Evolutionary conservation across 2,888 invertebrate species (phyloP).

Genomic region (Prosapia bicincta): DNA sequence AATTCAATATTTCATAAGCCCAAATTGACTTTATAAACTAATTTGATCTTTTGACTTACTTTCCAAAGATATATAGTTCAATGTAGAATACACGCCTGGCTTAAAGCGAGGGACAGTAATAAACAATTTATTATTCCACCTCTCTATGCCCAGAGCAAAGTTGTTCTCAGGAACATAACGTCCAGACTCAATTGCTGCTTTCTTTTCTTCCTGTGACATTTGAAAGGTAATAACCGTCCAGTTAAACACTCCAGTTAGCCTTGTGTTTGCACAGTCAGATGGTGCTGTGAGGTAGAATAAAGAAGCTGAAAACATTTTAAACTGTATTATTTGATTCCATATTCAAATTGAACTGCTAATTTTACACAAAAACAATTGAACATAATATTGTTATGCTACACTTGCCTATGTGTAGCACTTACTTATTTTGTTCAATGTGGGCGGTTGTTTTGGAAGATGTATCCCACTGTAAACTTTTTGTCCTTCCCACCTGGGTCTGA

Average conservation of each 20-base stretch:
- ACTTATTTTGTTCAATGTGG: too few relatives aligned
- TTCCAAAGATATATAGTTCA: conserved; percentile 37
- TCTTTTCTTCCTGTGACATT: conserved; percentile 25
- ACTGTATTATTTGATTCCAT: too few relatives aligned
- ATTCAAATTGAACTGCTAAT: too few relatives aligned
- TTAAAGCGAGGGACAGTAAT: conserved; percentile 40
- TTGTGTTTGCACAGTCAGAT: not conserved
- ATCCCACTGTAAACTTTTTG: too few relatives aligned
- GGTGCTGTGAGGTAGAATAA: not conserved
- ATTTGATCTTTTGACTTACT: too few relatives aligned
- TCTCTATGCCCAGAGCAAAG: conserved; percentile 40
- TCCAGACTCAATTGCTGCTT: conserved; percentile 30
- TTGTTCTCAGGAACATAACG: conserved; percentile 36
- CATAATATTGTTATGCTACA: too few relatives aligned
- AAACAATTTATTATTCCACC: conserved; percentile 39
- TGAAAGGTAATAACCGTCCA: conserved; percentile 38
- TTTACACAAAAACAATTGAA: too few relatives aligned
- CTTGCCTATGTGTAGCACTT: too few relatives aligned
- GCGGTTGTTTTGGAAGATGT: too few relatives aligned
- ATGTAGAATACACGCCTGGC: conserved; percentile 40
- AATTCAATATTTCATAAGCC: too few relatives aligned
- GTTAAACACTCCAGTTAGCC: conserved; percentile 36
- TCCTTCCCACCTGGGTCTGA: too few relatives aligned
- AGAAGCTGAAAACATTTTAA: not conserved
- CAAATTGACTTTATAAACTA: not conserved